Evolutionary conservation across 2,888 invertebrate species (phyloP), one percentile per base, ranked within the genome.

Genomic region (Lathronympha strigana): DNA sequence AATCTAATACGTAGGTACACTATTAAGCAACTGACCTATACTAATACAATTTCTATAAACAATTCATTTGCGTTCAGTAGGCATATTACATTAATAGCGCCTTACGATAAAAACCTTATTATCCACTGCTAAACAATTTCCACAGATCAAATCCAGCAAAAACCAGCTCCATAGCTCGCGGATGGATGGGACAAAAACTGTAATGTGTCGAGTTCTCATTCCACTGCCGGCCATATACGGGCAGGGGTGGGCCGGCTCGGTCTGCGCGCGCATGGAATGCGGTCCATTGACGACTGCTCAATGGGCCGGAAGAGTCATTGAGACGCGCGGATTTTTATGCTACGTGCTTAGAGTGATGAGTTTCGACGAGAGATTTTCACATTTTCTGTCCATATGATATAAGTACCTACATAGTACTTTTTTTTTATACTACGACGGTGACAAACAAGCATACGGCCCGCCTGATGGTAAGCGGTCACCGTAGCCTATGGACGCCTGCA

Each of bases 191-290:
- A 19, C 51, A 58, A 58, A 58, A 64, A 64, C 33, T 28, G 31
- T 31, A 43, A 45, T 33, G 70, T 66, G 57, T 68, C 67, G 40
- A 69, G 76, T 74, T 77, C 75, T 73, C 68, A 73, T 77, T 80
- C 79, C 76, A 72, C 69, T 70, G 70, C 72, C 68, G 61, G 73
- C 76, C 77, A 67, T 76, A 74, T 76, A 74, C 47, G 71, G 77
- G 77, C 38, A 51, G 40, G 54, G 61, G 55, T 57, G 69, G 69
- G 67, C 60, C 66, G 62, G 63, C 69, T 67, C 71, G 67, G 73
- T 73, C 75, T 77, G 78, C 76, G 78, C 78, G 77, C 78, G 78
- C 79, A 73, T 69, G 73, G 75, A 76, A 77, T 80, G 82, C 67
- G 72, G 75, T 70, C 72, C 83, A 82, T 83, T 82, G 77, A 83